Percentiles rank a stretch among this genome's conserved stretches.
Conservation (phyloP, 2,888 invertebrate species). For the Craniophora ligustri region DNA sequence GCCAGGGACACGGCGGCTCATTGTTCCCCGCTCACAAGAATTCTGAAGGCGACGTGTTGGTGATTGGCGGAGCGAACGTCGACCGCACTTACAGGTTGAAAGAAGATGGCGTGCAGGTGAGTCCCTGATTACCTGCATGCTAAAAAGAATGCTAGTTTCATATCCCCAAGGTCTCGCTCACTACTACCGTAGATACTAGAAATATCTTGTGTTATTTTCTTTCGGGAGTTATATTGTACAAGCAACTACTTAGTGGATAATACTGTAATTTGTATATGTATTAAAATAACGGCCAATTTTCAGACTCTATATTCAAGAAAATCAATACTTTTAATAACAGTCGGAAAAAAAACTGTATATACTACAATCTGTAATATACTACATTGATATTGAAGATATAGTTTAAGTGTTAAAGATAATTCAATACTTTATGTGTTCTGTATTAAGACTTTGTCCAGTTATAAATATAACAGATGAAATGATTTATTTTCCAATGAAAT, state of each 20-base stretch:
- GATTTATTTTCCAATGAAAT: slow-evolving; percentile 18
- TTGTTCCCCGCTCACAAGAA: slow-evolving; percentile 43
- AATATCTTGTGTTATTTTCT: too few relatives aligned
- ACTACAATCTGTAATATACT: too few relatives aligned
- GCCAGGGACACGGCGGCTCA: slow-evolving; percentile 50
- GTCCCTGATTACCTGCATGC: slow-evolving; percentile 57
- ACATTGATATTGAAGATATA: too few relatives aligned
- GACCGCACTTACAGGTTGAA: slow-evolving; percentile 91
- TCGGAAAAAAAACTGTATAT: too few relatives aligned
- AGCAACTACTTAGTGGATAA: too few relatives aligned
- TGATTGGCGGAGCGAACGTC: slow-evolving; percentile 94
- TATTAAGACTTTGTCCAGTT: not conserved
- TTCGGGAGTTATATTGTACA: too few relatives aligned
- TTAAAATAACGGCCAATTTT: too few relatives aligned
- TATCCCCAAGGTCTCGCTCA: not conserved
- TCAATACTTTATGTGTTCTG: too few relatives aligned
- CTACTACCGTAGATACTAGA: not conserved
- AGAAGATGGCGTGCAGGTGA: slow-evolving; percentile 91
- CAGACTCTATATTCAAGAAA: too few relatives aligned
- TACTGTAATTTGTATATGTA: too few relatives aligned
- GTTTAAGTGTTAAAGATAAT: too few relatives aligned
- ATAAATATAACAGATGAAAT: not conserved
- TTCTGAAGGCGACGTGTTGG: slow-evolving; percentile 83
- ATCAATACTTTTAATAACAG: too few relatives aligned
- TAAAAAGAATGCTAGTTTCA: not conserved